phyloP scores from a whole-genome alignment of 1,140 invertebrate genomes.

The Doryteuthis pealeii region DNA sequence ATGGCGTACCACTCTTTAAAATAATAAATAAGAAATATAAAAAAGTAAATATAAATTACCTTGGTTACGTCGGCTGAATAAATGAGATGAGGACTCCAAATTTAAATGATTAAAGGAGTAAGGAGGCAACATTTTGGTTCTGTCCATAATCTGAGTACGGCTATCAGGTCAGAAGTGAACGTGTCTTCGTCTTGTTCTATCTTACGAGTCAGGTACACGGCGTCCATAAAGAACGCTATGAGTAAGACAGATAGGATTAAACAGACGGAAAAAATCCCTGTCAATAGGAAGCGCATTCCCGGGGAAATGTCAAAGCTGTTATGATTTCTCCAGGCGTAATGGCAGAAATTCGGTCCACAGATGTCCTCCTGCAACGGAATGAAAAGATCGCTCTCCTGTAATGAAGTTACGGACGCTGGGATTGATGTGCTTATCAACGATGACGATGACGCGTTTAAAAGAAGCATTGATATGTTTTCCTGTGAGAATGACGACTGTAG shows the following conservation, averaged over 20 bases:
- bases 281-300: not conserved
- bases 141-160: not conserved
- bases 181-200: not conserved
- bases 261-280: not conserved
- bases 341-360: not conserved
- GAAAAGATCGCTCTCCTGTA: not conserved
- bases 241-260: not conserved
- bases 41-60: not conserved
- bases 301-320: not conserved
- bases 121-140: not conserved
- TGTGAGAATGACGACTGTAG: too few relatives aligned
- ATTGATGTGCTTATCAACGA: not conserved
- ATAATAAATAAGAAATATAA: not conserved
- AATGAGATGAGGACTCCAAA: not conserved
- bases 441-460: not conserved
- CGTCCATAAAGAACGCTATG: not conserved
- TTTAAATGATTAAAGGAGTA: not conserved
- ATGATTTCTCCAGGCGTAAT: not conserved
- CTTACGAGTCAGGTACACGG: not conserved
- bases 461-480: too few relatives aligned
- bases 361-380: not conserved
- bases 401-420: not conserved
- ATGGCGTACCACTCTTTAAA: too few relatives aligned
- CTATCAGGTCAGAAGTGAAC: not conserved
- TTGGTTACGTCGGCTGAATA: constrained; percentile 1